Base-by-base conservation (phyloP, 2,888 invertebrate species). In the Heliconius aoede region DNA sequence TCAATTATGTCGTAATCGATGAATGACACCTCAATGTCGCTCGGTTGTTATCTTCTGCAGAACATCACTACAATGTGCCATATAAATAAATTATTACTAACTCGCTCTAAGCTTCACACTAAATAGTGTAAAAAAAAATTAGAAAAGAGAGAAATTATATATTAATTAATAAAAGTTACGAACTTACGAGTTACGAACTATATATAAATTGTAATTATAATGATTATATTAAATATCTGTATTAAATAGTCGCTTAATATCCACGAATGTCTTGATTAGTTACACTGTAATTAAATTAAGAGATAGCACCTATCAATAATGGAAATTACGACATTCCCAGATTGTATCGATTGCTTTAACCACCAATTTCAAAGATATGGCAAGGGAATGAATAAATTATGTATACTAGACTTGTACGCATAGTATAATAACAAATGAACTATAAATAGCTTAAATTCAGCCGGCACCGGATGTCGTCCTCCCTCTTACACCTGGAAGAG, bases 1-100 rank as follows among this genome's bases (percentile, higher is more conserved):
- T 79, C 76, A 74, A 62, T 74, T 62, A 60, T 81, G 79, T 79
- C 79, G 81, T 79, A 82, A 82, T 79, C 81, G 68, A 79, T 78
- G 80, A 78, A 79, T 77, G 81, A 81, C 81, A 81, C 78, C 76
- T 81, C 81, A 81, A 81, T 81, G 82, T 80, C 81, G 78, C 55
- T 72, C 67, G 75, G 62, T 69, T 74, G 74, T 80, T 79, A 78
- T 78, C 78, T 13, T 13, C 64, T 26, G 40, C 60, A 65, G 15
- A 72, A 60, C 71, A 15, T 32, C 32, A 71, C 21, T 73, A 36
- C 13, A 51, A 60, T 68, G 26, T 58, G 51, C 68, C 58, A 51
- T 4, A 71, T 26, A 21, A 46, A 68, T 51, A 9, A 68, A 51
- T 62, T 18, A 4, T 15, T 36, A 30, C 9, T 69, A 67, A 69